Conservation (phyloP, 2,797 vertebrate genomes). For the Cynodonichthys magdalenae region DNA sequence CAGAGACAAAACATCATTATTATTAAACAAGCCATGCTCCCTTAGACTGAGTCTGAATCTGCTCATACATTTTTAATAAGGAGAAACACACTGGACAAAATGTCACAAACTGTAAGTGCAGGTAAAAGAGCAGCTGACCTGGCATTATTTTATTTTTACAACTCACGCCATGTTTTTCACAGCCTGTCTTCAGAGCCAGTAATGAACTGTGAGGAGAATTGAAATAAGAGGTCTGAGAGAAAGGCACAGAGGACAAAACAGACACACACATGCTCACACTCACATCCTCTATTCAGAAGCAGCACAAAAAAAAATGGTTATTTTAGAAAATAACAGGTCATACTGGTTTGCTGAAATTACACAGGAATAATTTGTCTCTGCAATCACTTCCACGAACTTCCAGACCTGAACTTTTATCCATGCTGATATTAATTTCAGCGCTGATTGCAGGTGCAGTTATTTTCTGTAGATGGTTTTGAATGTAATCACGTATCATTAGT, state of each 20-base stretch:
- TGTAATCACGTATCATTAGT: conserved; percentile 26
- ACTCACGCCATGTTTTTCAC: conserved; percentile 33
- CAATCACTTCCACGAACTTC: conserved; percentile 12
- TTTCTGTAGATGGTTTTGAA: conserved; percentile 31
- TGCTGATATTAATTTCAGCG: conserved; percentile 33
- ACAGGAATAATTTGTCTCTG: conserved; percentile 7
- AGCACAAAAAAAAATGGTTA: neutral
- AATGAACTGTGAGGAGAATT: conserved; percentile 13
- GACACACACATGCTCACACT: neutral
- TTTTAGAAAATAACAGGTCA: conserved; percentile 5
- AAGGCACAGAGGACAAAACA: conserved; percentile 4
- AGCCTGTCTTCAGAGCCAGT: neutral
- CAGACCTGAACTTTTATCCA: conserved; percentile 18
- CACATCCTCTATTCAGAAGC: neutral
- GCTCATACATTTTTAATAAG: conserved; percentile 69
- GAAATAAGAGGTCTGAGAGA: conserved; percentile 9
- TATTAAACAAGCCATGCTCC: conserved; percentile 46
- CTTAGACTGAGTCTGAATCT: conserved; percentile 35
- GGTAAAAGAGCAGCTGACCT: conserved; percentile 45
- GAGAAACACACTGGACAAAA: conserved; percentile 61
- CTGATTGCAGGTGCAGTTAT: conserved; percentile 40
- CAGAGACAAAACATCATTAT: conserved; percentile 35
- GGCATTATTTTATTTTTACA: conserved; percentile 34
- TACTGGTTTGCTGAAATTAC: conserved; percentile 17
- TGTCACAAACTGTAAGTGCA: conserved; percentile 50